Evolutionary conservation across 2,113 vertebrate genomes (phyloP).

Genomic region (Brachyhypopomus gauderio): DNA sequence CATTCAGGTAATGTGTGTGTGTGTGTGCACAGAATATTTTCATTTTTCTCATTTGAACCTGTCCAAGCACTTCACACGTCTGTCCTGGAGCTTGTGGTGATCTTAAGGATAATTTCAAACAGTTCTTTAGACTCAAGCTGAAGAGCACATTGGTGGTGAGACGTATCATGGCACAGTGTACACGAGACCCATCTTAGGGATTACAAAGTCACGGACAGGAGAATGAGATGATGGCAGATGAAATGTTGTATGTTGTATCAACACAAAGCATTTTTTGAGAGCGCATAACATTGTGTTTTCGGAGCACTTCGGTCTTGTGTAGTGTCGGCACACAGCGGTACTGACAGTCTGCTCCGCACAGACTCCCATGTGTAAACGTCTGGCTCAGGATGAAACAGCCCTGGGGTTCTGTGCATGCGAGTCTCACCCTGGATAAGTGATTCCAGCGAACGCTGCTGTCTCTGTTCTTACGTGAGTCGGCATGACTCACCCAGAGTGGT

Average conservation of each 20-base stretch:
- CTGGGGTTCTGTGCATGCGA: background rate
- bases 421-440: background rate
- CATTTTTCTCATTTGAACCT: background rate
- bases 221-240: too few relatives aligned
- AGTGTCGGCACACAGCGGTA: too few relatives aligned
- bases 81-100: too few relatives aligned
- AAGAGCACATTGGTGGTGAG: too few relatives aligned
- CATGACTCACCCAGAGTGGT: conserved; percentile 20
- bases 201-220: too few relatives aligned
- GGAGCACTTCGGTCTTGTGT: background rate
- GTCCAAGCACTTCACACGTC: too few relatives aligned
- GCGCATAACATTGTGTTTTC: background rate
- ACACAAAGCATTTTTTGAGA: too few relatives aligned
- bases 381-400: conserved; percentile 11
- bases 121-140: too few relatives aligned
- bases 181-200: too few relatives aligned
- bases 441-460: background rate
- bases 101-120: too few relatives aligned
- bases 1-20: background rate
- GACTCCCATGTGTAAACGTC: background rate
- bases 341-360: background rate
- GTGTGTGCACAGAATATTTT: background rate
- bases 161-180: too few relatives aligned
- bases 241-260: too few relatives aligned
- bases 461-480: conserved; percentile 20